A percentile compares a stretch with the other conserved stretches of the same genome.
Conservation (phyloP, 2,888 invertebrate species). For the Drosophila pegasa region DNA sequence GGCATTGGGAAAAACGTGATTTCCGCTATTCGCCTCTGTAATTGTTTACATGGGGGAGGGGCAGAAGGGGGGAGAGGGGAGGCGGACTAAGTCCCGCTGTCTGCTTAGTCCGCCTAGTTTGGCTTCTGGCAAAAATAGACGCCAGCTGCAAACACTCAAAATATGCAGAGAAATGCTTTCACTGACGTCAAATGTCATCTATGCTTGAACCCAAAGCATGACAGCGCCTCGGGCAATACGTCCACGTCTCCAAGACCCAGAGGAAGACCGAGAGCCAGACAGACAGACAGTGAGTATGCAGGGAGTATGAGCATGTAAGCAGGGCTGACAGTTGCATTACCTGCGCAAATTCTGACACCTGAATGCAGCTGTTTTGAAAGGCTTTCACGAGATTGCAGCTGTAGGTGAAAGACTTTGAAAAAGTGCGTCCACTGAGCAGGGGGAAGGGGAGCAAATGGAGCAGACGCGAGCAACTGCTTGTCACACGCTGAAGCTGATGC, state of each 20-base stretch:
- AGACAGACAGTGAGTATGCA: not conserved
- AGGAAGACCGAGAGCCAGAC: not conserved
- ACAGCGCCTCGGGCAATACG: not conserved
- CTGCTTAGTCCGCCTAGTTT: slow-evolving; percentile 36
- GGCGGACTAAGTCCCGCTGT: not conserved
- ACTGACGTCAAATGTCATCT: slow-evolving; percentile 39
- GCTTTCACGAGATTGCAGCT: slow-evolving; percentile 37
- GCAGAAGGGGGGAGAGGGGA: not conserved
- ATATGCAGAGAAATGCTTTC: slow-evolving; percentile 34
- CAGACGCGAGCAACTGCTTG: not conserved
- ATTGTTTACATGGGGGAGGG: slow-evolving; percentile 49
- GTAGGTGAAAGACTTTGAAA: slow-evolving; percentile 24
- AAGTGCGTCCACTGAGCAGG: not conserved
- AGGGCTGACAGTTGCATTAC: slow-evolving; percentile 41
- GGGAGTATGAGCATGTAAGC: slow-evolving; percentile 2
- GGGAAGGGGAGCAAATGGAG: not conserved
- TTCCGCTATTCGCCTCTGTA: slow-evolving; percentile 67
- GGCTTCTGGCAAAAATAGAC: slow-evolving; percentile 46
- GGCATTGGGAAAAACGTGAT: slow-evolving; percentile 70
- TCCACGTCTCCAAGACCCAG: slow-evolving; percentile 7
- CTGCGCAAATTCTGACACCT: slow-evolving; percentile 36
- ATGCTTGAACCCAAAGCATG: slow-evolving; percentile 18
- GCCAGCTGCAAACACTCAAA: slow-evolving; percentile 42
- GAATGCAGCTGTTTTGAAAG: slow-evolving; percentile 43
- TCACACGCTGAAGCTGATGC: slow-evolving; percentile 13